phyloP scores from a whole-genome alignment of 2,113 vertebrate genomes.

The Drymodes brunneopygia region DNA sequence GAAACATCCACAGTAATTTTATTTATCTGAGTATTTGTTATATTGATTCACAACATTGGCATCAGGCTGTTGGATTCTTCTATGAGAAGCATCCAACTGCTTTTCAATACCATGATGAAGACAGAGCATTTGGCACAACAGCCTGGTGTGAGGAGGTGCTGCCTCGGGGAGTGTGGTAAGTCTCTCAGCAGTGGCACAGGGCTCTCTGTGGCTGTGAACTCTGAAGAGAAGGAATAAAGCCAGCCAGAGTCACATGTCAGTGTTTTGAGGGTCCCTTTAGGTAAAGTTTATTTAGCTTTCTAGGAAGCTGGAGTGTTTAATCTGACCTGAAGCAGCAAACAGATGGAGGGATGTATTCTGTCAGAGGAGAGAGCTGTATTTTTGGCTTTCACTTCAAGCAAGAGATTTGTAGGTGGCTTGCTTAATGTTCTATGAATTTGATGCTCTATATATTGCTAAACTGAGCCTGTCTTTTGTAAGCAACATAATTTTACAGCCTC shows the following conservation, averaged over 20 bases:
- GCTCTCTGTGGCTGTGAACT: neutral
- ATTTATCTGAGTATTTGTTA: neutral
- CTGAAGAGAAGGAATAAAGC: neutral
- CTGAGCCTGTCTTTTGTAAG: neutral
- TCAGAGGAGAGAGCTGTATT: neutral
- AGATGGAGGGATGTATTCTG: constrained; percentile 17
- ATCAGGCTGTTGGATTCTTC: neutral
- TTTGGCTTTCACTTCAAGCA: constrained; percentile 31
- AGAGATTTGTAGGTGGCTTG: constrained; percentile 13
- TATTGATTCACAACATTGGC: neutral
- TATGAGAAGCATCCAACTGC: neutral
- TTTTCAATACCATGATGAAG: neutral
- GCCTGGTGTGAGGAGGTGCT: fast-evolving
- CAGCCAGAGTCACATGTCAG: neutral
- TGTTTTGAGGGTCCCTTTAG: neutral
- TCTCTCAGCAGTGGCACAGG: neutral
- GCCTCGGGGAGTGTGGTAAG: neutral
- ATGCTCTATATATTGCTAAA: neutral
- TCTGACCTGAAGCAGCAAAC: constrained; percentile 24
- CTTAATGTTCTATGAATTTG: neutral
- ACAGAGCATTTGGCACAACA: neutral
- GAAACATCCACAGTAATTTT: neutral
- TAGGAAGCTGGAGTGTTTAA: neutral
- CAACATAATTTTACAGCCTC: neutral
- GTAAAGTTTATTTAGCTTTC: constrained; percentile 12